phyloP scores from a whole-genome alignment of 2,113 vertebrate species.

The Corythornis cristatus region DNA sequence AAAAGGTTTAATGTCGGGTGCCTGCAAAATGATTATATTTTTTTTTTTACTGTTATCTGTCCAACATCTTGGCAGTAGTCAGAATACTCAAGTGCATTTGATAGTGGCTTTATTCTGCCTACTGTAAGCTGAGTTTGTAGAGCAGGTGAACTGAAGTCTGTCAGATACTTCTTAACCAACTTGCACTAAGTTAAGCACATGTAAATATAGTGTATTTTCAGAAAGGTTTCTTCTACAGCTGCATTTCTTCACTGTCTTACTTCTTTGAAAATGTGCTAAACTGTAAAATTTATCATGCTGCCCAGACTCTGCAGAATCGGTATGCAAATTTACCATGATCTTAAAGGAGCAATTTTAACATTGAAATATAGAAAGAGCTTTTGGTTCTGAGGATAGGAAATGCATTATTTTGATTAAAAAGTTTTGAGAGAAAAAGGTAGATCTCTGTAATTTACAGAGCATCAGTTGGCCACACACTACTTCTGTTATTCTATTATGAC shows the following conservation, averaged over 20 bases:
- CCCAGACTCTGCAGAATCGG: neutral
- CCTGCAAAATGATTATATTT: neutral
- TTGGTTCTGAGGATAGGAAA: neutral
- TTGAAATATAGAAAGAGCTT: neutral
- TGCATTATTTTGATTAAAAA: neutral
- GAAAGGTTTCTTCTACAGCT: neutral
- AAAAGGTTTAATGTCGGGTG: neutral
- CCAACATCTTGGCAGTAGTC: neutral
- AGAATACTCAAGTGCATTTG: neutral
- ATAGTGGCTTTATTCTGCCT: neutral
- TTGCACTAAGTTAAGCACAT: rapidly evolving
- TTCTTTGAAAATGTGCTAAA: neutral
- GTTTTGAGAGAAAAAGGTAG: neutral
- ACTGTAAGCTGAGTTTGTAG: neutral
- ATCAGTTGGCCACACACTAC: neutral
- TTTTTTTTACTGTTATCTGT: neutral
- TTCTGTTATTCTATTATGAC: neutral
- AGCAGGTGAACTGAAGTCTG: neutral
- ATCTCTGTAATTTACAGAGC: neutral
- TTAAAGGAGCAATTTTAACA: neutral
- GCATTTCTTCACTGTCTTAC: neutral
- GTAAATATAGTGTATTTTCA: neutral
- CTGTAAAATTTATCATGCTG: neutral
- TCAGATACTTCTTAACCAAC: neutral
- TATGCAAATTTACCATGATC: neutral